Conservation (phyloP, 2,888 invertebrate genomes). For the Rhagonycha lutea region DNA sequence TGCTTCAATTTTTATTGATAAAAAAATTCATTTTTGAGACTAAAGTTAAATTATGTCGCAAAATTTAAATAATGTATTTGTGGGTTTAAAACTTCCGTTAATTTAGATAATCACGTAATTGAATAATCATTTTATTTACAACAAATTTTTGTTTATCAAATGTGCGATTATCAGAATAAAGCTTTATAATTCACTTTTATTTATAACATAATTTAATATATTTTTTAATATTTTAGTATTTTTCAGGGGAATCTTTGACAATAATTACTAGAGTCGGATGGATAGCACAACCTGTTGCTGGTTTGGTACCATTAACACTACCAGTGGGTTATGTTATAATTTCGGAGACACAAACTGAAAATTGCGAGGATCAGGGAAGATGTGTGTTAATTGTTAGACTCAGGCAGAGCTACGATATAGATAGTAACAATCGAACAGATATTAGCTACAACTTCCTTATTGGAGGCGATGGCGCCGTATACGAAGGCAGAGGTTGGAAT, state of each 20-base stretch:
- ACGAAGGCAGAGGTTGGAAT: slow-evolving; percentile 79
- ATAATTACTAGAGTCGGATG: background rate
- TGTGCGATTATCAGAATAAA: background rate
- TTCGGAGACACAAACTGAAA: background rate
- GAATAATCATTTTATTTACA: background rate
- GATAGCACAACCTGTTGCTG: background rate
- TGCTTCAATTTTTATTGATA: background rate
- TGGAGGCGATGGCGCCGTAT: slow-evolving; percentile 76
- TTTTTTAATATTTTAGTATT: background rate
- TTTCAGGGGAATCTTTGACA: background rate
- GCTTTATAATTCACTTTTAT: background rate
- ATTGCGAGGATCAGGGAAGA: background rate
- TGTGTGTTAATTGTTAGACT: slow-evolving; percentile 44
- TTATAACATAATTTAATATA: background rate
- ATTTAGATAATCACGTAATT: background rate
- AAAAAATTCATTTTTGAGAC: background rate
- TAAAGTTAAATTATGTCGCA: background rate
- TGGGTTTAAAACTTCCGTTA: background rate
- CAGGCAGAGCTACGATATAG: slow-evolving; percentile 73
- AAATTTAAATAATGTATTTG: background rate
- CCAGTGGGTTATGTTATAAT: background rate
- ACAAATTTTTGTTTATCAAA: background rate
- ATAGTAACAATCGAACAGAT: slow-evolving; percentile 65
- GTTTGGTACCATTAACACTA: background rate
- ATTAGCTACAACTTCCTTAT: slow-evolving; percentile 79